phyloP scores from a whole-genome alignment of 2,113 vertebrate species.

The Falcunculus frontatus region DNA sequence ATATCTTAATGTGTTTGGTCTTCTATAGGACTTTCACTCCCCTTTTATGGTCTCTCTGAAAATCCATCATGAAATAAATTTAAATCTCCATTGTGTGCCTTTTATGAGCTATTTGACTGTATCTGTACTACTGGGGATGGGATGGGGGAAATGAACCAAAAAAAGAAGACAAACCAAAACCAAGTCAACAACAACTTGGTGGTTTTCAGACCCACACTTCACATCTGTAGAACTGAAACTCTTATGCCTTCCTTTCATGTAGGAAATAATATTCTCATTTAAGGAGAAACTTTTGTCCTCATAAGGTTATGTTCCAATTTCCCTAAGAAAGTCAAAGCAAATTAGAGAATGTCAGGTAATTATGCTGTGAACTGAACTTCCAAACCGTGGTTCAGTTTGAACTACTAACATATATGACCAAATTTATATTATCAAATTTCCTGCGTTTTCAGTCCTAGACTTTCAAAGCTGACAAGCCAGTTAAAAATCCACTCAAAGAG shows the following conservation, averaged over 20 bases:
- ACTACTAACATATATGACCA: neutral
- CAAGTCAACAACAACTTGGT: neutral
- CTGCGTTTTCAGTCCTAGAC: neutral
- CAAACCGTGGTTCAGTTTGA: neutral
- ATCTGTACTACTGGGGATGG: fast-evolving
- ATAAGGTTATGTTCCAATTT: neutral
- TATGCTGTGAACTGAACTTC: neutral
- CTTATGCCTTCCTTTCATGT: neutral
- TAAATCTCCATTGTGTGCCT: neutral
- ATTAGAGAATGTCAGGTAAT: neutral
- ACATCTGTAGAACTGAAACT: neutral
- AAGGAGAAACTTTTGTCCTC: neutral
- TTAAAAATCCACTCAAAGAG: neutral
- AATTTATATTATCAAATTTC: neutral
- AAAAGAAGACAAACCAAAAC: neutral
- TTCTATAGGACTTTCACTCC: neutral
- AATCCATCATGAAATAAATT: neutral
- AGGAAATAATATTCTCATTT: neutral
- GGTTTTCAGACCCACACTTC: neutral
- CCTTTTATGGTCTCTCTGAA: neutral
- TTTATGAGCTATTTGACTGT: neutral
- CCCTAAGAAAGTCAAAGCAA: neutral
- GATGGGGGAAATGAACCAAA: neutral
- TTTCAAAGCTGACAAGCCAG: neutral
- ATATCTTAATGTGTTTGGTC: neutral